A percentile compares a stretch with the other conserved stretches of the same genome.
phyloP scores from a whole-genome alignment of 2,113 vertebrate genomes.

The Pholis gunnellus region DNA sequence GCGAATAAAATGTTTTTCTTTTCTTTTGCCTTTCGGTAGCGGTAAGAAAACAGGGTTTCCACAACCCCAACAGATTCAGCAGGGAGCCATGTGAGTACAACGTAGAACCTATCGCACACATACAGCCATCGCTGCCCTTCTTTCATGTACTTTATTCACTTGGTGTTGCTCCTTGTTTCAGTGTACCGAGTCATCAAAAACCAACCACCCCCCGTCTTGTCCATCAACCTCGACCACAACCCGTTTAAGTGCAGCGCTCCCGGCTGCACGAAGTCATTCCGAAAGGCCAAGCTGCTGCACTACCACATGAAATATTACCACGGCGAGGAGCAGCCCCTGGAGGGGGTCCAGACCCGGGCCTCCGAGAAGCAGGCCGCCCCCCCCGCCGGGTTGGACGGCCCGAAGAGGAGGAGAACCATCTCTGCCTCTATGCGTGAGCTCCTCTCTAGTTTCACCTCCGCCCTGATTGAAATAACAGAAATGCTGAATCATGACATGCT shows the following conservation, averaged over 20 bases:
- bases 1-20: background rate
- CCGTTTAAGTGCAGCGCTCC: conserved; percentile 94
- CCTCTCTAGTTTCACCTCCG: background rate
- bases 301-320: conserved; percentile 99
- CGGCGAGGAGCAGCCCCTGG: conserved; percentile 89
- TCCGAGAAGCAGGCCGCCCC: conserved; percentile 84
- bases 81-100: conserved; percentile 86
- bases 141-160: background rate
- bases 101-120: background rate
- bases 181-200: conserved; percentile 92
- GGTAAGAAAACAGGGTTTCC: conserved; percentile 84
- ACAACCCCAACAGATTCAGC: conserved; percentile 87
- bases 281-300: conserved; percentile 96
- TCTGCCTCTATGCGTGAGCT: conserved; percentile 91
- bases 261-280: conserved; percentile 95
- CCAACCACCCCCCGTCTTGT: conserved; percentile 84
- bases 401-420: conserved; percentile 89
- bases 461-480: background rate
- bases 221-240: conserved; percentile 93
- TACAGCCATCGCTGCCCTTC: background rate
- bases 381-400: conserved; percentile 76
- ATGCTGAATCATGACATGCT: background rate
- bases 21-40: conserved; percentile 65
- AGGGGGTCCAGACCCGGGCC: conserved; percentile 89
- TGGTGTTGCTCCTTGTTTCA: conserved; percentile 59